Conservation (phyloP, 2,113 vertebrate genomes). For the Archilochus colubris region DNA sequence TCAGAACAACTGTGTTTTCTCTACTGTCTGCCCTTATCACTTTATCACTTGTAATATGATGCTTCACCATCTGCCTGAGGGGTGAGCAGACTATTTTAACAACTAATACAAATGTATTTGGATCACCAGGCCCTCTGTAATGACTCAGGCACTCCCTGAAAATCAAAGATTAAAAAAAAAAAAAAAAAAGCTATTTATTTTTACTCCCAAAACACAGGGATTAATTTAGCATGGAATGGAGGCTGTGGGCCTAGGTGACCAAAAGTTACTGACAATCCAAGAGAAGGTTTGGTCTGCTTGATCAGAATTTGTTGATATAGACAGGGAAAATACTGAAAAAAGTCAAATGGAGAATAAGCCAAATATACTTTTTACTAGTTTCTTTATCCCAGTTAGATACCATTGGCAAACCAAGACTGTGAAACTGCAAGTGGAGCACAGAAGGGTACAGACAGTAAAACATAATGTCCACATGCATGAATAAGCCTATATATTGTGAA, state of each 20-base stretch:
- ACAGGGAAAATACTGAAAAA: neutral
- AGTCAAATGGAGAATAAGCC: neutral
- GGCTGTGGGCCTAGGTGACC: neutral
- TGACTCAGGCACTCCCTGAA: neutral
- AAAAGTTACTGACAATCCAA: neutral
- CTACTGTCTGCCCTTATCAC: neutral
- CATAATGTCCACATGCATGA: neutral
- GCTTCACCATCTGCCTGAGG: neutral
- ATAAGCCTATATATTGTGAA: neutral
- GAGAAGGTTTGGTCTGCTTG: neutral
- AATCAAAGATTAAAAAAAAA: neutral
- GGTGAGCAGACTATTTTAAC: neutral
- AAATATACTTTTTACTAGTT: neutral
- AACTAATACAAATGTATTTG: neutral
- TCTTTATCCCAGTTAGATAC: neutral
- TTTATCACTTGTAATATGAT: neutral
- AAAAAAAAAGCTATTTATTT: neutral
- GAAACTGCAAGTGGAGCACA: neutral
- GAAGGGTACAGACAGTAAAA: neutral
- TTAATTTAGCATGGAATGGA: neutral
- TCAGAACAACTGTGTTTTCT: neutral
- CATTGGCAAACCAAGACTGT: neutral
- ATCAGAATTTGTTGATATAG: neutral
- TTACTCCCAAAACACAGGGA: neutral
- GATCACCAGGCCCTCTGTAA: neutral